Evolutionary conservation across 2,888 invertebrate species (phyloP), one percentile per base, ranked within the genome.

Genomic region (Anthrax anthrax): DNA sequence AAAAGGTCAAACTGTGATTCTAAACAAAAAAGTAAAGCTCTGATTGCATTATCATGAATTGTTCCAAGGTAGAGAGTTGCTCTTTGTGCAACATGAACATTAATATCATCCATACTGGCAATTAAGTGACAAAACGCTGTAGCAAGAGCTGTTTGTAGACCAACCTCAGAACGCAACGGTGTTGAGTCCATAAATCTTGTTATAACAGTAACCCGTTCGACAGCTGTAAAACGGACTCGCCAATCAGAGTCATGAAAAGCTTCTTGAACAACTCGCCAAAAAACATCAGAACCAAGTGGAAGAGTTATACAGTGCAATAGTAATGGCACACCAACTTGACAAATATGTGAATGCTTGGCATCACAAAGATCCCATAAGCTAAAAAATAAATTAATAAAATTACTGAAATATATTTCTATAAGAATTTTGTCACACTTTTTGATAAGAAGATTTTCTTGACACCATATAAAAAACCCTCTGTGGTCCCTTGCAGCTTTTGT

Each of bases 1-100:
- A 97, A 94, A 50, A 88, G 78, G 72, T 98, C 98, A 71, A 98
- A 98, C 72, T 98, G 97, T 1, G 90, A 87, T 73, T 98, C 97
- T 70, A 98, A 71, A 67, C 97, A 97, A 74, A 85, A 81, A 46
- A 92, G 80, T 52, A 95, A 73, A 47, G 90, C 80, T 84, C 89
- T 70, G 37, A 95, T 76, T 44, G 94, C 87, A 44, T 81, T 75
- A 59, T 90, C 88, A 62, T 94, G 94, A 58, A 97, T 81, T 16
- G 94, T 94, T 55, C 95, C 94, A 47, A 96, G 76, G 65, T 90
- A 91, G 3, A 95, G 73, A 2, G 90, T 87, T 4, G 95, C 84
- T 56, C 92, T 75, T 67, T 97, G 96, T 1, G 96, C 92, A 3
- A 98, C 95, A 56, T 91, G 84, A 16, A 95, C 86, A 68, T 90